Evolutionary conservation across 1,140 invertebrate genomes (phyloP), one percentile per base, ranked within the genome.

Genomic region (Calephelis virginiensis): DNA sequence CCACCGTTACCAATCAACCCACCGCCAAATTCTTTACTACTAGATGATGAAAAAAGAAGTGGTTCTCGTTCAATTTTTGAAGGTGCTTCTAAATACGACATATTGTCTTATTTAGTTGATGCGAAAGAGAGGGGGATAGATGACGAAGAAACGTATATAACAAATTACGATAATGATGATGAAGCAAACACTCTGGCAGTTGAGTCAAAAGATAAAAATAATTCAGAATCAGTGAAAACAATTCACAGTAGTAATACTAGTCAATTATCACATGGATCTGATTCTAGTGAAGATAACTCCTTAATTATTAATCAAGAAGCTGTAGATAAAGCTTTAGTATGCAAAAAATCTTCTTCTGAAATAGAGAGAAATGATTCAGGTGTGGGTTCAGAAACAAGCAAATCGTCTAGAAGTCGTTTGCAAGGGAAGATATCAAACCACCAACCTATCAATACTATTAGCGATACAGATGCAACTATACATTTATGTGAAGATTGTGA

Each of bases 331-430:
- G 69, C 79, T 13, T 53, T 89, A 76, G 84, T 81, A n/a, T 91
- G 84, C 73, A 92, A 92, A 74, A 93, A 93, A 74, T 83, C 92
- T 53, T 91, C 92, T 10, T 92, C 92, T 10, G 94, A 95, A 82
- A 95, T 98, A 63, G 97, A 98, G 90, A 92, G 97, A 69, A 98
- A 97, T 75, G 97, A 98, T 86, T 98, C 97, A 11, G 97, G 97
- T 1, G 97, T 98, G 0, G 97, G 97, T 46, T 97, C 96, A 4
- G 97, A 98, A 87, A 98, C 97, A 5, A 97, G 96, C 82, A 96
- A 97, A 83, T 95, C 95, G n/a, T 96, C 95, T 61, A 93, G 96
- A 75, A 96, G 95, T 80, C 92, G 94, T 83, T 94, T 95, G 80
- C 94, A 95, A 79, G 90, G 92, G 46, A 88, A 91, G 80, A 92